Base-by-base conservation (phyloP, 2,888 invertebrate species). In the Pachydiplax longipennis region DNA sequence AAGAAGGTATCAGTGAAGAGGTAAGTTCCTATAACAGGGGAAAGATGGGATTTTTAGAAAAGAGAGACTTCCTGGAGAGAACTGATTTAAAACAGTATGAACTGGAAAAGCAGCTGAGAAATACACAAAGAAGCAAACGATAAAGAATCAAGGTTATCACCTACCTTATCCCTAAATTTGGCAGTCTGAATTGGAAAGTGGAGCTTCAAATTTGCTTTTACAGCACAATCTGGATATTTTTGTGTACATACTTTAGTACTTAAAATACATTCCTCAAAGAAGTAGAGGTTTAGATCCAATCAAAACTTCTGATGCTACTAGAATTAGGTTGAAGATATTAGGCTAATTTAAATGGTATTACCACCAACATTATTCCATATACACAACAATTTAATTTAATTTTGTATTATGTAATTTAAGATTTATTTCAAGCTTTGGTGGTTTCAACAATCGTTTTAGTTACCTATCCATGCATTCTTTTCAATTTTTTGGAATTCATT, bases 41-140 rank as follows among this genome's bases (percentile, higher is more conserved):
- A 91, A 99, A 98, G 94, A 96, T 97, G 93, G 99, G 99, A 96
- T 99, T 97, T 94, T 95, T 99, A 93, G 99, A 99, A 91, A 96
- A 97, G 90, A 97, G 98, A 94, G 98, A 98, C 93, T 99, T 99
- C 94, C 94, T 99, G 91, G 96, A 98, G 93, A 95, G 99, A 91
- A 96, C 99, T 0, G 99, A 99, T 94, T 93, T 97, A 90, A 95
- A 98, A 81, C 97, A 98, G 93, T 99, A 98, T 94, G 99, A 99
- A 95, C 96, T 98, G 81, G 99, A 99, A 93, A 97, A 97, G 92
- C 95, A 96, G 92, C 93, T 98, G 92, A 95, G 99, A 92, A 95
- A 95, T 92, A 94, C 94, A 48, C 95, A 97, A 92, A 95, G 96
- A 93, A 96, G 95, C 92, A 95, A 95, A 94, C 95, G 95, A 92